Percentiles rank a stretch among this genome's conserved stretches.
Evolutionary conservation across 2,113 vertebrate genomes (phyloP).

Genomic region (Oncorhynchus tshawytscha): DNA sequence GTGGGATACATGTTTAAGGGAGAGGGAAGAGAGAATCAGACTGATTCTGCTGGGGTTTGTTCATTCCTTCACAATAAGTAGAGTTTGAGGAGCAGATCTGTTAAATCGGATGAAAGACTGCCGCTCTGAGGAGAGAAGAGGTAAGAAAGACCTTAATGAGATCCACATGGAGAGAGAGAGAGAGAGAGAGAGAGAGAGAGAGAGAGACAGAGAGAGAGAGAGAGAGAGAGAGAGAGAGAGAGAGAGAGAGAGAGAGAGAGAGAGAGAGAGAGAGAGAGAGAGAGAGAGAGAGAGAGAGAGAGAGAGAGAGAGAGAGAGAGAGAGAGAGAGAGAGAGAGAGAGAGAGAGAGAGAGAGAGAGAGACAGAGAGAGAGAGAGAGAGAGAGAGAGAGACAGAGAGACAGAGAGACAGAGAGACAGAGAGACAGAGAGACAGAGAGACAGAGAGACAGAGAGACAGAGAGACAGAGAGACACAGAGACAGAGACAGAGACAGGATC

Average conservation of each 20-base stretch:
- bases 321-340: neutral
- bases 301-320: neutral
- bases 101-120: slow-evolving; percentile 57
- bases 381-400: neutral
- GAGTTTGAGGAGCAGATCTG: slow-evolving; percentile 15
- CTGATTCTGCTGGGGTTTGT: slow-evolving; percentile 20
- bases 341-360: neutral
- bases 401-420: neutral
- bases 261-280: neutral
- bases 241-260: neutral
- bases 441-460: neutral
- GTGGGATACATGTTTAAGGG: slow-evolving; percentile 27
- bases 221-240: neutral
- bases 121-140: slow-evolving; percentile 44
- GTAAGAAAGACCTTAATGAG: slow-evolving; percentile 48
- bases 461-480: neutral
- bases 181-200: neutral
- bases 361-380: neutral
- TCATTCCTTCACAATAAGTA: neutral
- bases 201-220: neutral
- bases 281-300: neutral
- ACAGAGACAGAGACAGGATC: slow-evolving; percentile 18
- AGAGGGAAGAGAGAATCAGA: neutral
- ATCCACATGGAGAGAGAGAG: slow-evolving; percentile 53
- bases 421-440: neutral